Evolutionary conservation across 2,888 invertebrate species (phyloP).

Genomic region (Coelinius sp.): DNA sequence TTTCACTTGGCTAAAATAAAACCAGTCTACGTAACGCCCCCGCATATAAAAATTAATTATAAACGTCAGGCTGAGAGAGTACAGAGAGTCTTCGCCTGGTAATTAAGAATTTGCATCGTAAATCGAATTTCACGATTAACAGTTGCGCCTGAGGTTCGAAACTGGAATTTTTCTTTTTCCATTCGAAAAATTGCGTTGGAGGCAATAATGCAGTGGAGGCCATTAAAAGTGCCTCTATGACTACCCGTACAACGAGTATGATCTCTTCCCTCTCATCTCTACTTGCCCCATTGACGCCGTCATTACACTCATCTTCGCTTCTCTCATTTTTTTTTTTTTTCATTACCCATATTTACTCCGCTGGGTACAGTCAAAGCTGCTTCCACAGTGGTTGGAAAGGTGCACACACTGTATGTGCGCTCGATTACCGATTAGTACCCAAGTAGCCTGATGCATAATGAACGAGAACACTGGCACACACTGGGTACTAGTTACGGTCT

Average conservation of each 20-base stretch:
- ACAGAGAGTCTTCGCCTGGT: conserved; percentile 9
- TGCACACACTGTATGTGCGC: conserved; percentile 30
- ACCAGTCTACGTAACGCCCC: neutral
- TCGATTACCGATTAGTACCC: conserved; percentile 47
- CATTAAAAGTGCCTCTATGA: conserved; percentile 43
- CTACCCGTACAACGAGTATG: conserved; percentile 37
- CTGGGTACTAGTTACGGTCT: conserved; percentile 6
- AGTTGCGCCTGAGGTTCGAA: conserved; percentile 7
- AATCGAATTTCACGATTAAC: conserved; percentile 42
- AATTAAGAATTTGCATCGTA: conserved; percentile 43
- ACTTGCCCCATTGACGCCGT: neutral
- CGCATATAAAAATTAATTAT: conserved; percentile 39
- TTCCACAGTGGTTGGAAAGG: neutral
- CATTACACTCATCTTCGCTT: conserved; percentile 4
- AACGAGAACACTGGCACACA: conserved; percentile 34
- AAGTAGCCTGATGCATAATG: conserved; percentile 46
- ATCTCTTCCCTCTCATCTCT: conserved; percentile 28
- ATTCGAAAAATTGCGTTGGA: conserved; percentile 35
- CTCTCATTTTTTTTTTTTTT: neutral
- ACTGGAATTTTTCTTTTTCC: no score
- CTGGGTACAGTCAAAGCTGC: neutral
- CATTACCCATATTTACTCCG: neutral
- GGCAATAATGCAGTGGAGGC: conserved; percentile 41
- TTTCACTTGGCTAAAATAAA: conserved; percentile 1
- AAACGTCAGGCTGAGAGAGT: conserved; percentile 6